Base-by-base conservation (phyloP, 2,888 invertebrate genomes). In the Minunthozetes semirufus region DNA sequence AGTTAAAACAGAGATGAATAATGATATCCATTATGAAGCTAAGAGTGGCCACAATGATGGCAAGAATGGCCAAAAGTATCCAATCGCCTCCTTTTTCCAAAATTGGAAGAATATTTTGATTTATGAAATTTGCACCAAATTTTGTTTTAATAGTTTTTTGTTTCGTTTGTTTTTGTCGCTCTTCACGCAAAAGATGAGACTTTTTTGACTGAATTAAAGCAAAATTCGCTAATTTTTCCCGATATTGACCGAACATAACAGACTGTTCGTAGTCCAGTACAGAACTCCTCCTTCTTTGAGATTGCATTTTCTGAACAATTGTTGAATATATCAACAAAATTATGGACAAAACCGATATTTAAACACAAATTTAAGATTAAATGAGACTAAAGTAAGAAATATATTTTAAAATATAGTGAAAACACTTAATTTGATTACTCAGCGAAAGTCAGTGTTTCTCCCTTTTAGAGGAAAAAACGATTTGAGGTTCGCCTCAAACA, bases 1-100 rank as follows among this genome's bases (percentile, higher is more conserved):
- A 53, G 29, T 50, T 33, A 15, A 56, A 61, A 17, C 27, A 75
- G 22, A 29, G 11, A 22, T 75, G 75, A 79, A 96, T 94, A 66
- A 94, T 92, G 81, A 89, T 89, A 84, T 97, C 97, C 92, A 96
- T 94, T 75, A 90, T 87, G 84, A 94, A 97, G 84, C 93, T 95
- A 80, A 96, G 87, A 72, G 93, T 85, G 1, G 95, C 96, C 93
- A 95, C 95, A 80, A 94, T 90, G 81, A 96, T 88, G 74, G 96
- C 96, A 63, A 97, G 87, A 25, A 94, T 86, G 0, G 94, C 93
- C 80, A 97, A 86, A 85, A 96, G 96, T 73, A 96, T 90, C 96
- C 96, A 97, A 84, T 96, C 96, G 84, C 96, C 96, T 75, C 68
- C 68, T 11, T 11, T n/a, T 42, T 68, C 42, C 22, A 68, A 5